Evolutionary conservation across 2,797 vertebrate species (phyloP).

Genomic region (Sciaenops ocellatus): DNA sequence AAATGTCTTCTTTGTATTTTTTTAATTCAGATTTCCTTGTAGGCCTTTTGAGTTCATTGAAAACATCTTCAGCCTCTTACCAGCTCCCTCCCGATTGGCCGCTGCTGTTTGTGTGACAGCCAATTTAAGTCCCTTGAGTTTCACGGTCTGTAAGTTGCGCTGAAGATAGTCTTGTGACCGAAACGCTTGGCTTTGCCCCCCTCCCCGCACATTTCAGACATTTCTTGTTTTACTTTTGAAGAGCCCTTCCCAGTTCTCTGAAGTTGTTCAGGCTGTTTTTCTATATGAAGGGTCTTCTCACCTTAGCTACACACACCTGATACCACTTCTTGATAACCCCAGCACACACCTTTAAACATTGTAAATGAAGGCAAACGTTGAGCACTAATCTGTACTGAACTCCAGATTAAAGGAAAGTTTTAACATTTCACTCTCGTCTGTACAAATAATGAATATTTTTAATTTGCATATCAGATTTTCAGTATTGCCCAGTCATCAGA

Average conservation of each 20-base stretch:
- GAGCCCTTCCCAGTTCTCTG: background rate
- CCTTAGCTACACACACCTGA: background rate
- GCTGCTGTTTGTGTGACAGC: background rate
- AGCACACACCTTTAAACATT: background rate
- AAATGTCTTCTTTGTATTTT: background rate
- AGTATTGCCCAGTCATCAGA: slow-evolving; percentile 30
- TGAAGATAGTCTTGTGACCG: background rate
- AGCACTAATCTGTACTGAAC: background rate
- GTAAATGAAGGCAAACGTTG: background rate
- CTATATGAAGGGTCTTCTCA: background rate
- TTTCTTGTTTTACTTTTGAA: background rate
- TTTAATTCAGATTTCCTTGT: background rate
- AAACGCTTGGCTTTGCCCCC: too few species aligned
- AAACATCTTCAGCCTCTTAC: slow-evolving; percentile 17
- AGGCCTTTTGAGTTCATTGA: background rate
- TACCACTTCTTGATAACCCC: background rate
- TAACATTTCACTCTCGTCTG: background rate
- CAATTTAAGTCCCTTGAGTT: background rate
- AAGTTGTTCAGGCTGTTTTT: background rate
- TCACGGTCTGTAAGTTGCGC: background rate
- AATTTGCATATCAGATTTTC: slow-evolving; percentile 25
- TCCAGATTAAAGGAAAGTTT: background rate
- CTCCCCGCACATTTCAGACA: too few species aligned
- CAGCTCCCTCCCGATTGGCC: slow-evolving; percentile 32
- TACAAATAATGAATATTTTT: background rate